Evolutionary conservation across 2,113 vertebrate species (phyloP), one percentile per base, ranked within the genome.

Genomic region (Helogale parvula): DNA sequence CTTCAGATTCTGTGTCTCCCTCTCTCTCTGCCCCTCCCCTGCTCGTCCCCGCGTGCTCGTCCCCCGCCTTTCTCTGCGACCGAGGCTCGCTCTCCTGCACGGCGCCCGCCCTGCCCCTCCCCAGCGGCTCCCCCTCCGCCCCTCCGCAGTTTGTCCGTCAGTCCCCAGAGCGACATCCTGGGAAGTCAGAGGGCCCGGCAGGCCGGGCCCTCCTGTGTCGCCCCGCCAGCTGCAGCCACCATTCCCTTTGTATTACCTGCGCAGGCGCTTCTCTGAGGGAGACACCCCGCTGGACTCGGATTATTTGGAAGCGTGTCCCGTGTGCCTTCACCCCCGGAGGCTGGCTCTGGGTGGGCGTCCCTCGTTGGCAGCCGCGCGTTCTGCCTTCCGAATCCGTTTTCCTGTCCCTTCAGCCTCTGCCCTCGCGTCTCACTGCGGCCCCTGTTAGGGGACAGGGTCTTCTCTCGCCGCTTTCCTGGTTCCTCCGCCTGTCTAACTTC

Each of bases 191-290:
- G 38, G 38, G 38, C 38, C 38, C 38, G 38, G 38, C 38, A 38
- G 38, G 38, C 38, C 38, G 38, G 38, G 38, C 4, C 71, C 71
- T 41, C 11, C 71, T 14, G 0, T 14, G 11, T 14, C 7, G 71
- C 11, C 5, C 14, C 41, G 23, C 6, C 6, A 74, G 35, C 12
- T 3, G 11, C 23, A 12, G 0, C 21, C 71, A 15, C 17, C 41
- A 4, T 45, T 29, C 27, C 29, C 41, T 76, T 45, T 16, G 25
- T 47, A 31, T 77, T 9, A 47, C 47, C 71, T 77, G 31, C 16
- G 47, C 29, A 31, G 45, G 41, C 17, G 15, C 41, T 29, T 31
- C 14, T 77, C 41, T 15, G 47, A 21, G 41, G 74, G 1, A 47
- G 47, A 77, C 9, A 45, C 4, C 7, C 31, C 27, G 41, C 8